These are phyloP conservation scores for Caenorhabditis sp. DNA, from an alignment of 2,888 invertebrate species.

Conservation along the genomic window DNA sequence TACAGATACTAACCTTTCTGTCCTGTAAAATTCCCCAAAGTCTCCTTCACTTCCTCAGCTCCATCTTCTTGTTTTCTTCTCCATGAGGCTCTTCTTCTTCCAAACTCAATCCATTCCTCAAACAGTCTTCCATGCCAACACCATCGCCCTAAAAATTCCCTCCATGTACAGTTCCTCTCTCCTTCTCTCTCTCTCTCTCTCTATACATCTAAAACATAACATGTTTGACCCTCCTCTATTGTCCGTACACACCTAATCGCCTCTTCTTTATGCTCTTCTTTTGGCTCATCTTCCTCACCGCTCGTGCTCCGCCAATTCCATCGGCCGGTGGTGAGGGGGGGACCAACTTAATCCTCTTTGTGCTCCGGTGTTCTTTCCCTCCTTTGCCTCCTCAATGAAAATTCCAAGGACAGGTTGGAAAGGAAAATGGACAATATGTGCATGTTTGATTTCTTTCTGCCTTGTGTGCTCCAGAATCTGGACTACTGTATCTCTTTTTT, in stretches of 20 bases:
- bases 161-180: background rate
- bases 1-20: background rate
- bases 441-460: too few relatives aligned
- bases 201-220: background rate
- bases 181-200: background rate
- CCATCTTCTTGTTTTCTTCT: too few relatives aligned
- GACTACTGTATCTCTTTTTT: too few relatives aligned
- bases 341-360: slow-evolving; percentile 30
- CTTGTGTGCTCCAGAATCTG: too few relatives aligned
- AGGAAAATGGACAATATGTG: too few relatives aligned
- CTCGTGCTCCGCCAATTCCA: slow-evolving; percentile 35
- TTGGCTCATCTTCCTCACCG: slow-evolving; percentile 30
- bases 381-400: background rate
- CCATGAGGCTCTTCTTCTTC: too few relatives aligned
- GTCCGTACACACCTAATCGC: slow-evolving; percentile 42
- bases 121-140: too few relatives aligned
- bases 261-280: background rate
- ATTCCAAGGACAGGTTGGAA: too few relatives aligned
- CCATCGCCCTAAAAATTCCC: too few relatives aligned
- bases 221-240: slow-evolving; percentile 33
- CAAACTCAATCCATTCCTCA: background rate
- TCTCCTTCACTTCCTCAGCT: too few relatives aligned
- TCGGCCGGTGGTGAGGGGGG: background rate
- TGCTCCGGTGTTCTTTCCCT: background rate
- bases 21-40: background rate